phyloP scores from a whole-genome alignment of 1,140 invertebrate genomes.

The Dinoponera quadriceps region DNA sequence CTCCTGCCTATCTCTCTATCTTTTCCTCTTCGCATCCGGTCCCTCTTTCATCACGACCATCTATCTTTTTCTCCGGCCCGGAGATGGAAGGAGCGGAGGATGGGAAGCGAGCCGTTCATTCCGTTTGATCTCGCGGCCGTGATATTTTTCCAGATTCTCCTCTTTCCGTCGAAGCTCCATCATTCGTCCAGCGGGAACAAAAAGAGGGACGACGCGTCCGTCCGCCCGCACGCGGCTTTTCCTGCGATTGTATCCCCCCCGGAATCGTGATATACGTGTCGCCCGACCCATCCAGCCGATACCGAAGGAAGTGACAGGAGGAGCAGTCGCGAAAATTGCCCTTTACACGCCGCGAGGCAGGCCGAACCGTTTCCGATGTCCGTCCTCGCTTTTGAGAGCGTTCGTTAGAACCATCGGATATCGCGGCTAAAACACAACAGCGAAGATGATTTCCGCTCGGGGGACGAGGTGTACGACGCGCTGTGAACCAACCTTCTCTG shows the following conservation, averaged over 20 bases:
- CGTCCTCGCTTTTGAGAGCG: slow-evolving; percentile 15
- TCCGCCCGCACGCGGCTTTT: slow-evolving; percentile 6
- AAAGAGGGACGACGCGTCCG: slow-evolving; percentile 36
- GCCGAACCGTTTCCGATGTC: slow-evolving; percentile 24
- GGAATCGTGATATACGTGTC: slow-evolving; percentile 25
- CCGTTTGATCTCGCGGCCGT: slow-evolving; percentile 71
- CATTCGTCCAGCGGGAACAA: slow-evolving; percentile 58
- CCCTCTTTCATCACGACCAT: slow-evolving; percentile 22
- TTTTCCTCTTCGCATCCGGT: slow-evolving; percentile 16
- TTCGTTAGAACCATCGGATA: not conserved
- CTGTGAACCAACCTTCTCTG: no score
- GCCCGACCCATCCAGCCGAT: slow-evolving; percentile 27
- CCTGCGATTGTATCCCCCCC: slow-evolving; percentile 45
- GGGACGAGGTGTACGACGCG: no score
- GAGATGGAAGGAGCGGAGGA: slow-evolving; percentile 18
- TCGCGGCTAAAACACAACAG: slow-evolving; percentile 4
- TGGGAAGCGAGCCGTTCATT: slow-evolving; percentile 62
- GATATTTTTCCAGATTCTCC: slow-evolving; percentile 73
- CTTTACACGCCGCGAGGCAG: slow-evolving; percentile 25
- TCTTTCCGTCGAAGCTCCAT: slow-evolving; percentile 33
- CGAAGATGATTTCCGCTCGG: slow-evolving; percentile 3
- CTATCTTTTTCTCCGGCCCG: slow-evolving; percentile 38
- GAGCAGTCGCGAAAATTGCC: slow-evolving; percentile 48
- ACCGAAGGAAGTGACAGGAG: slow-evolving; percentile 41
- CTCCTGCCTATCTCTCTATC: not conserved